Evolutionary conservation across 2,888 invertebrate species (phyloP).

Genomic region (Dusona sp.): DNA sequence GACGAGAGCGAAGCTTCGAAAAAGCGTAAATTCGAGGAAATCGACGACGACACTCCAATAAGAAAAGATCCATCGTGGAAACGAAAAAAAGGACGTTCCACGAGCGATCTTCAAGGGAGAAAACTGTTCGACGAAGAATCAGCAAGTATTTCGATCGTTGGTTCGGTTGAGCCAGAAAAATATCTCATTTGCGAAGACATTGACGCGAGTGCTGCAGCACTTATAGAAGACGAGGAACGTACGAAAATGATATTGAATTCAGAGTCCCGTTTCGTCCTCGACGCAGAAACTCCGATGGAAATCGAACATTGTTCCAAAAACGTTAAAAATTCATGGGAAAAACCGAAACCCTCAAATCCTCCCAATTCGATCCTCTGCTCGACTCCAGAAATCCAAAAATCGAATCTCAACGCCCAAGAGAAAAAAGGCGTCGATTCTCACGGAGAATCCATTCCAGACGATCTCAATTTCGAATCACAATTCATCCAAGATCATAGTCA

Average conservation of each 20-base stretch:
- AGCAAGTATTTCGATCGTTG: conserved; percentile 10
- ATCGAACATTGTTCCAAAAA: not conserved
- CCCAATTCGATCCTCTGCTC: not conserved
- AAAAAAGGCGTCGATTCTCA: conserved; percentile 27
- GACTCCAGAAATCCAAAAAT: not conserved
- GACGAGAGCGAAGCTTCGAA: conserved; percentile 51
- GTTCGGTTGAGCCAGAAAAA: conserved; percentile 17
- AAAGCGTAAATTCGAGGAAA: conserved; percentile 69
- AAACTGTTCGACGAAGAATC: conserved; percentile 73
- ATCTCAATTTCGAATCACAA: conserved; percentile 69
- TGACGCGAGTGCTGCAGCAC: conserved; percentile 80
- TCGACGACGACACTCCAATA: conserved; percentile 74
- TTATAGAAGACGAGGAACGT: conserved; percentile 81
- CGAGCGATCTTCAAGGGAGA: conserved; percentile 73
- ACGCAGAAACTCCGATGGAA: not conserved
- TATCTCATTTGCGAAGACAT: conserved; percentile 79
- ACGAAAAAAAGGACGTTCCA: conserved; percentile 75
- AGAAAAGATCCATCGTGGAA: conserved; percentile 63
- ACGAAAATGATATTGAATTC: conserved; percentile 27
- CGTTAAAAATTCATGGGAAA: not conserved
- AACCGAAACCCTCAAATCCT: not conserved
- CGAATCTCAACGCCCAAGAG: not conserved
- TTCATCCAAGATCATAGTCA: conserved; percentile 60
- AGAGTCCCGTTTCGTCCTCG: not conserved
- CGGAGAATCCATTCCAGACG: conserved; percentile 70